These are phyloP conservation scores for Drosophila monieri DNA, from an alignment of 2,888 invertebrate species.

Conservation along the genomic window DNA sequence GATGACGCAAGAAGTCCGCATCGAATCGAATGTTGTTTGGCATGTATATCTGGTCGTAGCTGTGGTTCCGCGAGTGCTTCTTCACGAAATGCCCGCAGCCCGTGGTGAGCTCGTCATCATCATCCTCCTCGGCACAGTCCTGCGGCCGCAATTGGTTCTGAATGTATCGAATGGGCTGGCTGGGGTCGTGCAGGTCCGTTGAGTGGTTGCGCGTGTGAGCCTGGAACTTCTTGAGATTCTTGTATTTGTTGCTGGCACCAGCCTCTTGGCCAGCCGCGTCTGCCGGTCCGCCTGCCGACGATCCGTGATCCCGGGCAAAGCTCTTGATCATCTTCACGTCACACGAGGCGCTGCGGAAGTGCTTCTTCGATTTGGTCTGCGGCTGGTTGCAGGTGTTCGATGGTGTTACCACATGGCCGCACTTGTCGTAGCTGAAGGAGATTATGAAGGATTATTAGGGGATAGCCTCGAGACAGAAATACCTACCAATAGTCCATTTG, in stretches of 20 bases:
- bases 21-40: conserved; percentile 84
- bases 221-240: conserved; percentile 82
- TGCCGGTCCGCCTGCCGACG: conserved; percentile 30
- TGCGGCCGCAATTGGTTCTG: conserved; percentile 82
- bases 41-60: conserved; percentile 84
- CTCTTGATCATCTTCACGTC: conserved; percentile 84
- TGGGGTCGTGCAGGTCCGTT: conserved; percentile 82
- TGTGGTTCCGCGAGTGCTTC: conserved; percentile 84
- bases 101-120: conserved; percentile 81
- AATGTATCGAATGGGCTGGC: conserved; percentile 83
- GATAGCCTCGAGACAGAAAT: not conserved
- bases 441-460: not conserved
- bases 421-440: conserved; percentile 81
- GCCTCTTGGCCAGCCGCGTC: conserved; percentile 50
- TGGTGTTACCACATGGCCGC: conserved; percentile 72
- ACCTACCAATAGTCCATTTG: conserved; percentile 86
- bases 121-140: conserved; percentile 75
- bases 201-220: conserved; percentile 84
- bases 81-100: conserved; percentile 83
- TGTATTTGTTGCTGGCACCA: conserved; percentile 70
- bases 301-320: conserved; percentile 82
- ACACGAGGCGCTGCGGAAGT: conserved; percentile 84
- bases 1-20: conserved; percentile 82
- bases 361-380: conserved; percentile 83
- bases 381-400: conserved; percentile 63